Evolutionary conservation across 2,797 vertebrate species (phyloP), one percentile per base, ranked within the genome.

Genomic region (Hemitrygon akajei): DNA sequence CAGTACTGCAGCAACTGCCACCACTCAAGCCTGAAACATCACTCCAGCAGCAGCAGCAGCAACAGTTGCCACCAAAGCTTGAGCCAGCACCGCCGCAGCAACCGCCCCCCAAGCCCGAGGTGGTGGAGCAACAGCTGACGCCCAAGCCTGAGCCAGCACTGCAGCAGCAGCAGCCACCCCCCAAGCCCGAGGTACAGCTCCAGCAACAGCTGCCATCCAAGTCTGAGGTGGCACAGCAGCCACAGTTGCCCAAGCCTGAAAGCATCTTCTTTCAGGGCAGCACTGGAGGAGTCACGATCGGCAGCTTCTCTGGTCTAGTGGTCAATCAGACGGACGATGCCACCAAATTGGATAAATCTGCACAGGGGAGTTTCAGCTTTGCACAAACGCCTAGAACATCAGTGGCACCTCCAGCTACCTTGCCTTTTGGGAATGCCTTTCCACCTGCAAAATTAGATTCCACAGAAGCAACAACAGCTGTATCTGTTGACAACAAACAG

Each of bases 251-350:
- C 2, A 98, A 97, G 95, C 60, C 95, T 93, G 96, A 94, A 40
- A 96, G 96, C 75, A 94, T 94, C 20, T 94, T 96, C 7, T 96
- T 96, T 93, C 96, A 96, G 79, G 95, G 95, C 1, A 95, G 56
- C 4, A 34, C 95, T 5, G 95, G 95, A 5, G 98, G 98, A n/a
- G 99, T 99, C 95, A 99, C 98, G 0, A 96, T 99, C 0, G 98
- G 99, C 16, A 97, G 97, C 94, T 99, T 99, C 94, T 99, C 98
- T 0, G 98, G 97, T 11, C 96, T 99, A 0, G 97, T 98, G 0
- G 98, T 99, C 3, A 97, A 98, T 93, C 98, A 97, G 77, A 97
- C 96, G 0, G 98, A 98, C 14, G 98, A 98, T 34, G 96, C 95
- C 4, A 1, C 95, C 2, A 98, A 97, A 94, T 95, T 96, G 2